Conservation (phyloP, 2,888 invertebrate genomes). For the Fragum sueziense region DNA sequence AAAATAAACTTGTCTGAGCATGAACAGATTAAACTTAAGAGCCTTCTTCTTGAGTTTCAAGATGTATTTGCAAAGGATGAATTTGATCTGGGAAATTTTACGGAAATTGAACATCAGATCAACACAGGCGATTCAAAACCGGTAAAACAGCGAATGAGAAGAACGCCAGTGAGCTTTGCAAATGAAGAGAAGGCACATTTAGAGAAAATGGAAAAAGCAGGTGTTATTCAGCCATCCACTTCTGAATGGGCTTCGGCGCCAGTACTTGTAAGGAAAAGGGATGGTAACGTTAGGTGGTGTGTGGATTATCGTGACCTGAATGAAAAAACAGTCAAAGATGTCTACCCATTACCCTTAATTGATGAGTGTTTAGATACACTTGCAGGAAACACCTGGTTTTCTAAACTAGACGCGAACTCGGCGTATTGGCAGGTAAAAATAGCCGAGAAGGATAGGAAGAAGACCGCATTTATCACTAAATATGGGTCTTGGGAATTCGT, state of each 20-base stretch:
- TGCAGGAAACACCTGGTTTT: constrained; percentile 49
- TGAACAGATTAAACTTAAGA: too few species aligned
- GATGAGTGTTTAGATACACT: constrained; percentile 52
- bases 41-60: too few species aligned
- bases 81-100: constrained; percentile 44
- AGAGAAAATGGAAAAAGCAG: constrained; percentile 41
- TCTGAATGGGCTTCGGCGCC: constrained; percentile 54
- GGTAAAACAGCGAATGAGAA: constrained; percentile 40
- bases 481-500: not conserved
- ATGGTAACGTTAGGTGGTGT: constrained; percentile 46
- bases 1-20: too few species aligned
- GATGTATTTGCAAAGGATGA: constrained; percentile 51
- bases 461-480: constrained; percentile 26
- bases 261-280: constrained; percentile 45
- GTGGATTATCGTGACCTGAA: constrained; percentile 53
- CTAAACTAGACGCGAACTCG: constrained; percentile 55
- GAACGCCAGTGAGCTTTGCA: constrained; percentile 49
- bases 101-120: constrained; percentile 42
- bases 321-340: constrained; percentile 45
- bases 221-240: constrained; percentile 45
- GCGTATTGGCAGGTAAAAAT: constrained; percentile 51
- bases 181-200: constrained; percentile 50
- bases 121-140: constrained; percentile 42
- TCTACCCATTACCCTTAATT: constrained; percentile 45
- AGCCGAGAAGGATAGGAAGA: constrained; percentile 38